Evolutionary conservation across 1,140 invertebrate species (phyloP).

Genomic region (Stratiolaelaps scimitus): DNA sequence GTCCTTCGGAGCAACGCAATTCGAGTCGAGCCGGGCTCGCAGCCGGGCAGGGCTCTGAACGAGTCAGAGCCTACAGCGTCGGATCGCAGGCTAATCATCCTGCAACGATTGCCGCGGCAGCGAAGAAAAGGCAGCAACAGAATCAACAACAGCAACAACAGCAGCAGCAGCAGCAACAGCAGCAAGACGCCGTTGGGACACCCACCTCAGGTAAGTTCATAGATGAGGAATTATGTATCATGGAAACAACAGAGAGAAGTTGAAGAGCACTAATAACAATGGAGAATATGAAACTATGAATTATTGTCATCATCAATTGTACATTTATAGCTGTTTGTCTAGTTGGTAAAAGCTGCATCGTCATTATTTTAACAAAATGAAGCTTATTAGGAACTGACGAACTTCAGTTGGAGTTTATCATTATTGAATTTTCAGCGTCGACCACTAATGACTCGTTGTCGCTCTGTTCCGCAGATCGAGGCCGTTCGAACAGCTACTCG

Average conservation of each 20-base stretch:
- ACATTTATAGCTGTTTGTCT: too few relatives aligned
- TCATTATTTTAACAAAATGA: too few relatives aligned
- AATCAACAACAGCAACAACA: not conserved
- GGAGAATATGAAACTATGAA: too few relatives aligned
- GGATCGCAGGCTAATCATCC: slow-evolving; percentile 51
- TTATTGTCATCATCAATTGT: too few relatives aligned
- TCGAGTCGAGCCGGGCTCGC: slow-evolving; percentile 11
- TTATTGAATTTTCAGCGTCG: slow-evolving; percentile 40
- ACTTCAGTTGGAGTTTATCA: too few relatives aligned
- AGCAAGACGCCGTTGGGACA: slow-evolving; percentile 30
- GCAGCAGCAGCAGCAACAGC: too few relatives aligned
- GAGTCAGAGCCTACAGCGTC: slow-evolving; percentile 65
- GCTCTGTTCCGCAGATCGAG: slow-evolving; percentile 30
- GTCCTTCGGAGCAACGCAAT: slow-evolving; percentile 3
- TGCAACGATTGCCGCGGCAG: slow-evolving; percentile 24
- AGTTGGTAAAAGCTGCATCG: too few relatives aligned
- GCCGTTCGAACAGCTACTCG: slow-evolving; percentile 29
- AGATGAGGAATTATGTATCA: too few relatives aligned
- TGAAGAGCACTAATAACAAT: too few relatives aligned
- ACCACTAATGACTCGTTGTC: slow-evolving; percentile 30
- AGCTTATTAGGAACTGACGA: too few relatives aligned
- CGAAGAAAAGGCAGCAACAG: slow-evolving; percentile 30
- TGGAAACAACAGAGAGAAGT: too few relatives aligned
- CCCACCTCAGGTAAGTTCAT: slow-evolving; percentile 33
- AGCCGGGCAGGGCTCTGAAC: slow-evolving; percentile 31